Conservation (phyloP, 2,113 vertebrate genomes). For the Esox niger region DNA sequence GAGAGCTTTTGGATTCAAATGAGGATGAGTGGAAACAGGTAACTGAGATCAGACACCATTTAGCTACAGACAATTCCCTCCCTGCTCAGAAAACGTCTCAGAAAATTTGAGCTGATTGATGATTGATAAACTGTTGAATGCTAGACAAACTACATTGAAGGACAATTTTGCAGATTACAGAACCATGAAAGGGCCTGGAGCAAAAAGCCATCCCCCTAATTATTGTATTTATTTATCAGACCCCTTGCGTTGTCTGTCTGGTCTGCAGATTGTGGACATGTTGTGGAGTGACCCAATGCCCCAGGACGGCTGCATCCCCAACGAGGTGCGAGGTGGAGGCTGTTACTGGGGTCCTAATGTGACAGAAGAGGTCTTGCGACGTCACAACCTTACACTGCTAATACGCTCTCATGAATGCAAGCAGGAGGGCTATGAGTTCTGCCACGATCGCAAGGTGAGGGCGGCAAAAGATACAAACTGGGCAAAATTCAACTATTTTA, state of each 20-base stretch:
- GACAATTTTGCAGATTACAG: neutral
- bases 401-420: slow-evolving; percentile 95
- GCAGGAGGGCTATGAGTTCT: slow-evolving; percentile 91
- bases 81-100: no score
- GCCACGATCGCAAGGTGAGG: slow-evolving; percentile 81
- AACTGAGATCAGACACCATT: slow-evolving; percentile 14
- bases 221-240: neutral
- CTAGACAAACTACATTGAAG: neutral
- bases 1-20: slow-evolving; percentile 43
- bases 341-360: slow-evolving; percentile 92
- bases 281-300: slow-evolving; percentile 91
- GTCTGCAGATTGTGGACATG: slow-evolving; percentile 68
- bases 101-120: no score
- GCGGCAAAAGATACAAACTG: neutral
- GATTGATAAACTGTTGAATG: no score
- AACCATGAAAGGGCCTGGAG: neutral
- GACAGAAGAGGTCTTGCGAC: slow-evolving; percentile 75
- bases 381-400: slow-evolving; percentile 80
- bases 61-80: no score
- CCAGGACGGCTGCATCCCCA: slow-evolving; percentile 83
- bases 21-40: slow-evolving; percentile 84
- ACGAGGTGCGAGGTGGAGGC: slow-evolving; percentile 82
- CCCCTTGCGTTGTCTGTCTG: neutral
- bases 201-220: neutral
- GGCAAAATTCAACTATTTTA: neutral